Percentiles rank a stretch among this genome's conserved stretches.
Conservation (phyloP, 2,797 vertebrate genomes). For the Macrochelys suwanniensis region DNA sequence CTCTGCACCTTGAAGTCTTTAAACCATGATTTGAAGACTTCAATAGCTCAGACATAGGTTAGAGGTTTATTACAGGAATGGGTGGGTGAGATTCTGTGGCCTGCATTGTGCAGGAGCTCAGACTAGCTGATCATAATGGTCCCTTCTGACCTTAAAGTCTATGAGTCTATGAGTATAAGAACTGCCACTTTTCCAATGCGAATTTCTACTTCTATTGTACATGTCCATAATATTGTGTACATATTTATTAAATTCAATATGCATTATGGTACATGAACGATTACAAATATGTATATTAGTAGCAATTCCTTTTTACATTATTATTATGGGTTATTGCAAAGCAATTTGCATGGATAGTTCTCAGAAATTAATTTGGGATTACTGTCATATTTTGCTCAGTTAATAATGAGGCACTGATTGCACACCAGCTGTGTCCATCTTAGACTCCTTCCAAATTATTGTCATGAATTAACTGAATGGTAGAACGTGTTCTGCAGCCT, state of each 20-base stretch:
- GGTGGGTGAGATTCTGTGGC: too few relatives aligned
- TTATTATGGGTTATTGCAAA: not conserved
- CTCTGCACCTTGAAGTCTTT: too few relatives aligned
- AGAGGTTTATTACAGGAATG: too few relatives aligned
- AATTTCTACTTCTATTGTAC: not conserved
- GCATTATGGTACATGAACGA: not conserved
- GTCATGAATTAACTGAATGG: constrained; percentile 15
- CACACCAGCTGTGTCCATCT: not conserved
- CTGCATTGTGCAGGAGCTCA: too few relatives aligned
- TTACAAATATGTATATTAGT: not conserved
- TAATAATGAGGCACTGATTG: not conserved
- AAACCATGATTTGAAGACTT: too few relatives aligned
- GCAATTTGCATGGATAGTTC: not conserved
- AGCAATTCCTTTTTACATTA: not conserved
- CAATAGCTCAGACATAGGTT: too few relatives aligned
- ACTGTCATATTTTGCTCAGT: not conserved
- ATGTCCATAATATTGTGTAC: not conserved
- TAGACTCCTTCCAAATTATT: constrained; percentile 6
- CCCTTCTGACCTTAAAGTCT: too few relatives aligned
- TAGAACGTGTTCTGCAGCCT: not conserved
- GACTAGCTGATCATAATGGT: too few relatives aligned
- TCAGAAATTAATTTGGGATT: constrained; percentile 42
- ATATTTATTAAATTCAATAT: not conserved
- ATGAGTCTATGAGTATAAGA: not conserved
- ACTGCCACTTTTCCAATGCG: not conserved